Conservation (phyloP, 2,797 vertebrate genomes). For the Moxostoma hubbsi region DNA sequence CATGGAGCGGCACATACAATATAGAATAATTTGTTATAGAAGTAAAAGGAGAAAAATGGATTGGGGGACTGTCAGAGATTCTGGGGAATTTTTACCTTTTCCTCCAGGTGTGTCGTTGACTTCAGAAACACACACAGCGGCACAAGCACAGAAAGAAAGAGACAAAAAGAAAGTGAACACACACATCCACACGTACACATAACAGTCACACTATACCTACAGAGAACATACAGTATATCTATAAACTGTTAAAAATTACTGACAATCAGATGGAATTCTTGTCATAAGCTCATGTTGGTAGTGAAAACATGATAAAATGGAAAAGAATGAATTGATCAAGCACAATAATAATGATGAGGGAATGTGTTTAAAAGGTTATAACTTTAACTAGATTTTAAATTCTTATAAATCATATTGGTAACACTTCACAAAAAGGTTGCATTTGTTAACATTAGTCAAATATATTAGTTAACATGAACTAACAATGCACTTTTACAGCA, state of each 20-base stretch:
- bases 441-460: too few relatives aligned
- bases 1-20: background rate
- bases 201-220: constrained; percentile 12
- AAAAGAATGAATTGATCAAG: background rate
- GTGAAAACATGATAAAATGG: background rate
- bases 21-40: constrained; percentile 27
- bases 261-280: background rate
- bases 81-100: constrained; percentile 90
- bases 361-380: background rate
- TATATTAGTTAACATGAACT: too few relatives aligned
- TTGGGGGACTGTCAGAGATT: constrained; percentile 39
- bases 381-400: background rate
- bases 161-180: constrained; percentile 63
- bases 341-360: background rate
- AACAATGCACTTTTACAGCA: too few relatives aligned
- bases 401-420: too few relatives aligned
- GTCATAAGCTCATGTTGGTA: background rate
- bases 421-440: too few relatives aligned
- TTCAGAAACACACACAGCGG: constrained; percentile 85
- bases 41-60: constrained; percentile 3
- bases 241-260: background rate
- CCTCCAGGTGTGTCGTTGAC: constrained; percentile 96
- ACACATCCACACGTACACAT: constrained; percentile 28
- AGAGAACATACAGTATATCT: constrained; percentile 23
- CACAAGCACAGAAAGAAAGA: constrained; percentile 83